Evolutionary conservation across 2,113 vertebrate species (phyloP).

Genomic region (Odobenus rosmarus): DNA sequence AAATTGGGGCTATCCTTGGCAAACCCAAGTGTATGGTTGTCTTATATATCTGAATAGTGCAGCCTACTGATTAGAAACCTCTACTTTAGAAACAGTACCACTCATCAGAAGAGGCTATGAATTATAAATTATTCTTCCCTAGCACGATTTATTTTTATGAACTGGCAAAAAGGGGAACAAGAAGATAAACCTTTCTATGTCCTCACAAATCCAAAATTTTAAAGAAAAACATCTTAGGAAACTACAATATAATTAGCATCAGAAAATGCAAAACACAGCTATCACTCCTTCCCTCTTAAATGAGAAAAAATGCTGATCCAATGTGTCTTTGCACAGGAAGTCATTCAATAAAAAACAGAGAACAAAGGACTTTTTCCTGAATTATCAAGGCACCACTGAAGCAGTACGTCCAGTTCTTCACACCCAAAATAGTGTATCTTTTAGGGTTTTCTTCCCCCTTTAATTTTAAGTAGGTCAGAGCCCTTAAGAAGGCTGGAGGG

Average conservation of each 20-base stretch:
- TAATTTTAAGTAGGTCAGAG: neutral
- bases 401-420: neutral
- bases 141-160: neutral
- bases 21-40: neutral
- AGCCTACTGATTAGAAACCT: neutral
- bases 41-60: neutral
- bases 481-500: neutral
- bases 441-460: neutral
- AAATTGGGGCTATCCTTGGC: neutral
- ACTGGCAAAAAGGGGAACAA: neutral
- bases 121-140: neutral
- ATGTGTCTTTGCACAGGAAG: conserved; percentile 23
- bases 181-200: neutral
- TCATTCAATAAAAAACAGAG: neutral
- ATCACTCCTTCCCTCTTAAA: neutral
- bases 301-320: neutral
- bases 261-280: conserved; percentile 20
- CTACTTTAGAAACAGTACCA: neutral
- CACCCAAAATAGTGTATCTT: neutral
- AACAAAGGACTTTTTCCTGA: conserved; percentile 17
- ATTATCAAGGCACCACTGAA: conserved; percentile 7
- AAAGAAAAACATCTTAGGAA: neutral
- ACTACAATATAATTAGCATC: neutral
- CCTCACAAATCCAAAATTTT: conserved; percentile 29
- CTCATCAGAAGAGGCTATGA: neutral